Base-by-base conservation (phyloP, 2,797 vertebrate species). In the Toxotes lorentzi region DNA sequence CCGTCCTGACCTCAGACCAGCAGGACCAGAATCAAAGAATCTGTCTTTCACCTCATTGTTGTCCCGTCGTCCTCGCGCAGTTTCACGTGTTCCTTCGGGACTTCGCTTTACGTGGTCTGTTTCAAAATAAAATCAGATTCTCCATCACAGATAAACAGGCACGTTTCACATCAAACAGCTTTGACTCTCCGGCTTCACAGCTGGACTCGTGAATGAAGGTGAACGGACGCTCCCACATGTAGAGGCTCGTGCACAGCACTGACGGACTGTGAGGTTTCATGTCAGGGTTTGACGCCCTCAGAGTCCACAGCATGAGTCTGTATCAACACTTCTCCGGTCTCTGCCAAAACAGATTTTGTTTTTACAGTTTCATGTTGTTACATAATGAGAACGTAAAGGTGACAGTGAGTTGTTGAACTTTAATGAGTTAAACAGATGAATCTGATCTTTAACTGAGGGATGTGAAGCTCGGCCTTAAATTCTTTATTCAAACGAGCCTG, bases 321-420 rank as follows among this genome's bases (percentile, higher is more conserved):
- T 0, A 11, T 35, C 63, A 69, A 56, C 66, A 80, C 4, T 0
- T 65, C 45, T 60, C 2, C 5, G 2, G 32, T 76, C 40, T 30
- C 51, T 35, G 19, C 17, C 50, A 34, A 56, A 73, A 76, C 73
- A 54, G 1, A 17, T 53, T 38, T 19, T 63, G 27, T 68, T 72
- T 59, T 19, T 21, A 5, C 19, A 32, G 24, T 11, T 30, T 43
- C 0, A 19, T 16, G 2, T 59, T 30, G 35, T 51, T 51, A 51
- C 19, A 35, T 35, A 50, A 73, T 1, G 7, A 1, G 3, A 58
- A 34, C 14, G 4, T 14, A 4, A 3, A 41, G 13, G 38, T 38
- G 40, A 41, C 9, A 1, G 12, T 4, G 40, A 10, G 35, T 35
- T 35, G n/a, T n/a, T n/a, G n/a, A 35, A 35, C 34, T 35, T 35